phyloP scores from a whole-genome alignment of 2,797 vertebrate genomes.

The Darevskia nairensis region DNA sequence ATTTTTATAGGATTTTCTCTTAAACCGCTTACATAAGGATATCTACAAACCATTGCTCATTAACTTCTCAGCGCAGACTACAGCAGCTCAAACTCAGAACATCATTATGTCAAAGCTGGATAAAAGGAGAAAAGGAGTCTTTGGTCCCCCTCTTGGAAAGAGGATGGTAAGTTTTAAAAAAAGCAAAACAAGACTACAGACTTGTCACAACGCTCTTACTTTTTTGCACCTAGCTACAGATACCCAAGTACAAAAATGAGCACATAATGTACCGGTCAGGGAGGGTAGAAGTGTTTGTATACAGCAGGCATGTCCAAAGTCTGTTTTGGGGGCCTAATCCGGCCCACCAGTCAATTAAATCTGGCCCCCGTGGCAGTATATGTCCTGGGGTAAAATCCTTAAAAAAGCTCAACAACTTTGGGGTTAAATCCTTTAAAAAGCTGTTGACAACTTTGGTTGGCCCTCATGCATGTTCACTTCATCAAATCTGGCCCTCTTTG shows the following conservation, averaged over 20 bases:
- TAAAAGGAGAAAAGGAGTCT: constrained; percentile 90
- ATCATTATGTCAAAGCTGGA: constrained; percentile 94
- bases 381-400: too few relatives aligned
- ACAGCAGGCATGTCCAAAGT: neutral
- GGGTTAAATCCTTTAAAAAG: too few relatives aligned
- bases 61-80: constrained; percentile 96
- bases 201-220: too few relatives aligned
- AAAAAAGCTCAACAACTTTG: too few relatives aligned
- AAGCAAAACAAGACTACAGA: neutral
- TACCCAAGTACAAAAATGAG: neutral
- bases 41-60: constrained; percentile 88
- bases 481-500: too few relatives aligned
- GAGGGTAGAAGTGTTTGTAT: neutral
- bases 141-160: constrained; percentile 88
- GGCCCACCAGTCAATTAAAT: too few relatives aligned
- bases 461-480: too few relatives aligned
- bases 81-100: constrained; percentile 92
- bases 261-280: neutral
- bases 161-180: constrained; percentile 79
- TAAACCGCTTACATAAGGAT: constrained; percentile 88
- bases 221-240: neutral
- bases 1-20: constrained; percentile 87
- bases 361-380: too few relatives aligned
- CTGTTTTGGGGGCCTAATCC: too few relatives aligned
- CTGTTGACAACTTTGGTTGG: too few relatives aligned